Evolutionary conservation across 2,888 invertebrate species (phyloP).

Genomic region (Azorinus chamasolen): DNA sequence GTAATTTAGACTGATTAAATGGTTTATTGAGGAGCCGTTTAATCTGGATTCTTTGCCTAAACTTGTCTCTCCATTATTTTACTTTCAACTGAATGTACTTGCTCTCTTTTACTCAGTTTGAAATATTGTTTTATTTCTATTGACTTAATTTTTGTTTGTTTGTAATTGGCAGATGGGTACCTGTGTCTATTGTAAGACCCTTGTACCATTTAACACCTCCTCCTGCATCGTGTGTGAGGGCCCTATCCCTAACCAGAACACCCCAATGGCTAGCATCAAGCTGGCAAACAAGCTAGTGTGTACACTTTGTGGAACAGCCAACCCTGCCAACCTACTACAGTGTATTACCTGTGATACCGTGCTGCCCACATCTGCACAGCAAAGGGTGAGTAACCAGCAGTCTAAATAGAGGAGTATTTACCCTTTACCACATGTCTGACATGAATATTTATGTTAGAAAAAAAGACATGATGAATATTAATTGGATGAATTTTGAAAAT

Average conservation of each 20-base stretch:
- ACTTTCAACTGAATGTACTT: no score
- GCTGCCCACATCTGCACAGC: constrained; percentile 54
- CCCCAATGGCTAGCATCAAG: constrained; percentile 71
- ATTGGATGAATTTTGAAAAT: no score
- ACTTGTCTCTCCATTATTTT: no score
- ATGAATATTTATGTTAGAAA: no score
- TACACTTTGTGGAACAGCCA: constrained; percentile 81
- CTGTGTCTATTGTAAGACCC: constrained; percentile 84
- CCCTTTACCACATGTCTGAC: no score
- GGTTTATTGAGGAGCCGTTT: no score
- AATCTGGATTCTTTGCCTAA: no score
- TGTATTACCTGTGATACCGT: constrained; percentile 82
- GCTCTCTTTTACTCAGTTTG: no score
- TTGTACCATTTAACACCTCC: constrained; percentile 84
- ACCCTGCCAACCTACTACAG: constrained; percentile 80
- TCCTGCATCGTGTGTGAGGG: constrained; percentile 86
- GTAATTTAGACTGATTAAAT: no score
- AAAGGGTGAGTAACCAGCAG: constrained; percentile 23
- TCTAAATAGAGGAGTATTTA: constrained; percentile 17
- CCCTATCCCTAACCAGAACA: constrained; percentile 82
- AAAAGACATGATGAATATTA: no score
- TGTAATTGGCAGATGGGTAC: constrained; percentile 85
- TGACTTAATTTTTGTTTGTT: no score
- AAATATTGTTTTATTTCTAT: no score
- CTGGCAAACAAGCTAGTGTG: constrained; percentile 73